Evolutionary conservation across 2,797 vertebrate species (phyloP), one percentile per base, ranked within the genome.

Genomic region (Diplodus puntazzo): DNA sequence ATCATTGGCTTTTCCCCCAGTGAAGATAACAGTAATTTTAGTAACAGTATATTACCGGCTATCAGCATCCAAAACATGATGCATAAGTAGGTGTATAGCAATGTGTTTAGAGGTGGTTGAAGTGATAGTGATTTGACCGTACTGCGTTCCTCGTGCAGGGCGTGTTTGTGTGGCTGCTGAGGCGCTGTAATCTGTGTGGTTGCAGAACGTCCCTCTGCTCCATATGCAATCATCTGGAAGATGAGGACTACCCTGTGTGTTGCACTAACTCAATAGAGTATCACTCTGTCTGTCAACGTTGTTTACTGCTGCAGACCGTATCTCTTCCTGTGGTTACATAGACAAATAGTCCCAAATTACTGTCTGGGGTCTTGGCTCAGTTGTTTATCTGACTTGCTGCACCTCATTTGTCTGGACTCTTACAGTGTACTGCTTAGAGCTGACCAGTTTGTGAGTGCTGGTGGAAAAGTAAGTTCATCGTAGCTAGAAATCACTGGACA

Each of bases 271-370:
- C 42, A 53, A 43, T 53, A 11, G 42, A 71, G 57, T 64, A 5
- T 30, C 69, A 69, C 48, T 57, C 4, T 42, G 62, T 45, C 68
- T 5, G 25, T 80, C 42, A 49, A 63, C 13, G 14, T 66, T 72
- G 80, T 86, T 85, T 81, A 77, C 84, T 66, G 46, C 62, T 79
- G 65, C 43, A 46, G 67, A 59, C 53, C 5, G 0, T 81, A 87
- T 89, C 83, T 89, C 89, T 85, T 80, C 84, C 87, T 85, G 85
- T 78, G 64, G 75, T 84, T 84, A 61, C 73, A 74, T 16, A 57
- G 73, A 69, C 62, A 61, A 70, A 87, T 74, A 3, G 18, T 17
- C 11, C 68, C 23, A 77, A 84, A 87, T 82, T 54, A 75, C 59
- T 58, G 75, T 87, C 83, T 62, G 16, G 71, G 69, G 48, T 39